Evolutionary conservation across 2,888 invertebrate genomes (phyloP), one percentile per base, ranked within the genome.

Genomic region (Ormyrus pomaceus): DNA sequence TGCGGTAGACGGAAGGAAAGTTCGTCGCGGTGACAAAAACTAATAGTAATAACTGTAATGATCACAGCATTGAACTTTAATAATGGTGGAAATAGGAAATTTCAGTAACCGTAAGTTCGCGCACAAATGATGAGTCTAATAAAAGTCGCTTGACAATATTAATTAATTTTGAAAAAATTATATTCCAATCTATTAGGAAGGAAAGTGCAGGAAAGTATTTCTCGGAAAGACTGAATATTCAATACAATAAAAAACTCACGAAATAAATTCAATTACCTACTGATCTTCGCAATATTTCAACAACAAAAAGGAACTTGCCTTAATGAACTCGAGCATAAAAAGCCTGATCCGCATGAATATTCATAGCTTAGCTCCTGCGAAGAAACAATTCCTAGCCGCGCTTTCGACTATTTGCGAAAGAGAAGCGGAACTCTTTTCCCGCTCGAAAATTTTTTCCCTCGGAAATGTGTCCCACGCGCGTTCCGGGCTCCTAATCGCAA

Each of bases 401-500:
- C 75, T 75, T 75, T 65, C 74, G 58, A 73, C 46, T 68, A 51
- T 75, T 74, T 64, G 61, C 66, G 48, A 77, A 72, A 72, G 65
- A 34, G 4, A 80, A 45, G 51, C 80, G 76, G 76, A 80, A 80
- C 71, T 66, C 64, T 62, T 72, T 68, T 80, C 66, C 45, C 71
- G 4, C 45, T n/a, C 13, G 55, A 68, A 65, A 48, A 10, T 70
- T 71, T 71, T 68, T 59, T 51, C 53, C 13, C 61, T 62, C 46
- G 68, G 34, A 65, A 74, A 7, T 62, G 10, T 55, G 61, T 69
- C 68, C 9, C 73, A 73, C 73, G 66, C 77, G 5, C 78, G 62
- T 77, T 65, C 82, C 80, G 76, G 78, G 77, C 77, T 79, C 80
- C 74, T 77, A 80, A 84, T 83, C 79, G 76, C 80, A 79, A 81